Base-by-base conservation (phyloP, 2,797 vertebrate genomes). In the Sebastes matsubarae region DNA sequence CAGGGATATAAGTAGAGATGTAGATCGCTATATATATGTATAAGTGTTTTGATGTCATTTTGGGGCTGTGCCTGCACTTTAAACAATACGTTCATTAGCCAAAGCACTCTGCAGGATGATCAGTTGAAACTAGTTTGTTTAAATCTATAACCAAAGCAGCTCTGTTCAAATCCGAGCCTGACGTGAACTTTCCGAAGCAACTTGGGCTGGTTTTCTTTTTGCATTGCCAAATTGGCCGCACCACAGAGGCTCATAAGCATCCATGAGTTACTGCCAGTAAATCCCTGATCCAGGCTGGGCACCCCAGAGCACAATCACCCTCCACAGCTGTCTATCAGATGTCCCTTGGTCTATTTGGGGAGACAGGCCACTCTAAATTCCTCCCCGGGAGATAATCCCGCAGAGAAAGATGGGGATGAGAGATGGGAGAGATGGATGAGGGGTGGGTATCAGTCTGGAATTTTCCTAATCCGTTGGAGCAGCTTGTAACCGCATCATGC, bases 261-360 rank as follows among this genome's bases (percentile, higher is more conserved):
- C 75, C 69, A 22, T 69, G 77, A 90, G 83, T 81, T 85, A 68
- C 83, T 61, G 75, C 30, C 2, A 11, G 18, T 77, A 85, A 92
- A 93, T 81, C 89, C 81, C 66, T 83, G 79, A 89, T 86, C 86
- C 83, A 72, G 82, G 16, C 87, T 55, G 73, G 68, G 86, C 82
- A 87, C 71, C 86, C 87, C 83, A 75, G 61, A 87, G 75, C 76
- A 81, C 85, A 85, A 65, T 80, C 83, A 69, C 52, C 83, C 77
- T 74, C 77, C 85, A 89, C 94, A 94, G 93, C 90, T 93, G 93
- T 90, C 82, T 80, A 76, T 93, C 93, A 90, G 85, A 90, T 89
- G 81, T 88, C 85, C 80, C 34, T 64, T 27, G 50, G 77, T 94
- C 94, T 95, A 96, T 96, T 95, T 94, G 86, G 89, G 92, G 92